Evolutionary conservation across 2,797 vertebrate genomes (phyloP).

Genomic region (Chrysocyon brachyurus): DNA sequence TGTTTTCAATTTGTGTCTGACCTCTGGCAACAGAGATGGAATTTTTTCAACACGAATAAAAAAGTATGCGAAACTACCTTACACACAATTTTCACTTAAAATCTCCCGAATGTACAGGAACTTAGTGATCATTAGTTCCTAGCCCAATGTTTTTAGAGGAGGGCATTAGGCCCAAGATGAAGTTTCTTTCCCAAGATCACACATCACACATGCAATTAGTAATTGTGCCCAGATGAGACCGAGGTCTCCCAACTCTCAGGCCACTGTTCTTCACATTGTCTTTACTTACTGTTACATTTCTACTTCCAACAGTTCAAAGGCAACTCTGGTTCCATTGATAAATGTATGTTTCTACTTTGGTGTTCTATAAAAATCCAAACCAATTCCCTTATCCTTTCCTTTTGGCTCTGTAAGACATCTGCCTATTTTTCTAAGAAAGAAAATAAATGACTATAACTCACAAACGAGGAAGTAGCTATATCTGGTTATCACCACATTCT

Average conservation of each 20-base stretch:
- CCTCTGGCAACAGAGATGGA: constrained; percentile 75
- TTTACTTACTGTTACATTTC: not conserved
- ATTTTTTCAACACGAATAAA: constrained; percentile 63
- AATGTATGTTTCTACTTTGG: constrained; percentile 28
- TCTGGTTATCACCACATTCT: not conserved
- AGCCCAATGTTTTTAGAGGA: not conserved
- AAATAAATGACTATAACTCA: not conserved
- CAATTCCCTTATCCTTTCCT: not conserved
- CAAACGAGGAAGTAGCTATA: not conserved
- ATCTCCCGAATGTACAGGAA: not conserved
- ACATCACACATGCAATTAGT: not conserved
- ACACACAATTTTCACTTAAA: constrained; percentile 60
- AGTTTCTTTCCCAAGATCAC: not conserved
- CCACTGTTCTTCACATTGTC: not conserved
- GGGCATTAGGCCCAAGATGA: not conserved
- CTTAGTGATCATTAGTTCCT: not conserved
- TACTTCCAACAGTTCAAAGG: constrained; percentile 36
- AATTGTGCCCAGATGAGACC: not conserved
- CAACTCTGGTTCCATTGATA: not conserved
- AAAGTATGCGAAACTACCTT: constrained; percentile 39
- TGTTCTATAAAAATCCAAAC: not conserved
- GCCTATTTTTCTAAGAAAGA: constrained; percentile 53
- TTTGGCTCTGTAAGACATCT: constrained; percentile 8
- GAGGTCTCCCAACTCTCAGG: not conserved
- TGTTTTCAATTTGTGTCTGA: constrained; percentile 75